Evolutionary conservation across 2,797 vertebrate species (phyloP).

Genomic region (Lerista edwardsae): DNA sequence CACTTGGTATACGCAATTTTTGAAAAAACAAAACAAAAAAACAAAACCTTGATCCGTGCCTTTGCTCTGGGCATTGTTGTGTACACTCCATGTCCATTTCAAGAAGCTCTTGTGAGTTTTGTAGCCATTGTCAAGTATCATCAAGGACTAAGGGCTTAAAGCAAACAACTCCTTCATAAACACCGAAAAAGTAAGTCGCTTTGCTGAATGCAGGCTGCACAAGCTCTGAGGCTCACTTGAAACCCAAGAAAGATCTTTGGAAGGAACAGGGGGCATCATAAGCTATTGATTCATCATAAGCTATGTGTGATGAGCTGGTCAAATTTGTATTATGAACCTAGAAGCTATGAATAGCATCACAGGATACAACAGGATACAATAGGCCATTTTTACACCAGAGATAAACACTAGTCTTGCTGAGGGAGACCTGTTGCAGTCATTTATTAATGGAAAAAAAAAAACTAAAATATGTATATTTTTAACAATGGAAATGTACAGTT

Average conservation of each 20-base stretch:
- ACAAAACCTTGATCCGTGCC: neutral
- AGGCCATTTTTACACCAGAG: slow-evolving; percentile 25
- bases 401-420: slow-evolving; percentile 11
- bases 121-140: neutral
- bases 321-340: neutral
- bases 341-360: neutral
- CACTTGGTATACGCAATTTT: neutral
- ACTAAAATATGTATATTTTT: neutral
- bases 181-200: neutral
- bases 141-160: neutral
- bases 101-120: neutral
- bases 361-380: neutral
- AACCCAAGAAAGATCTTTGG: neutral
- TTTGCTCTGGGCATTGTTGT: neutral
- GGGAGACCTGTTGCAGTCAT: neutral
- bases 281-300: neutral
- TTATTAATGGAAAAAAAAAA: slow-evolving; percentile 35
- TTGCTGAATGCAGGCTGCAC: neutral
- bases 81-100: neutral
- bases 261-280: no score
- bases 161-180: neutral
- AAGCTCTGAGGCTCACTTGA: neutral
- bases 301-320: neutral
- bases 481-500: neutral
- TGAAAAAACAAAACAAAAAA: neutral